Evolutionary conservation across 2,888 invertebrate species (phyloP).

Genomic region (Cerastoderma edule): DNA sequence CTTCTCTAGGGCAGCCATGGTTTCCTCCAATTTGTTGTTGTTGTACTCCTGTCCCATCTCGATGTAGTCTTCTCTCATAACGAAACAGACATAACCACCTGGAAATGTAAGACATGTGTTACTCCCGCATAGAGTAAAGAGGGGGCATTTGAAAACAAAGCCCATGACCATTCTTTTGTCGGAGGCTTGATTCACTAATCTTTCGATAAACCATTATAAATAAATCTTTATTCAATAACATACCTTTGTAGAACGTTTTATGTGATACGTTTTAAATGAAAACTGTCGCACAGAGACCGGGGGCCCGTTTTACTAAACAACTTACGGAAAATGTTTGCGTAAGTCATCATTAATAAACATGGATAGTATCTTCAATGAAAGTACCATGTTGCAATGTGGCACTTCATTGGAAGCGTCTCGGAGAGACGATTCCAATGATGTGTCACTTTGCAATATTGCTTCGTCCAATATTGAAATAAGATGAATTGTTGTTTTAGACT

Average conservation of each 20-base stretch:
- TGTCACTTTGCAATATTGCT: neutral
- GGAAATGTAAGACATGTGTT: neutral
- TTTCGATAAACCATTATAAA: neutral
- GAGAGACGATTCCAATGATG: neutral
- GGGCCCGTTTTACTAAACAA: no score
- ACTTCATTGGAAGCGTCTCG: neutral
- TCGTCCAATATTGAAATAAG: neutral
- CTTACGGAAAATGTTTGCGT: no score
- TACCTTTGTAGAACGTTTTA: neutral
- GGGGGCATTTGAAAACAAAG: neutral
- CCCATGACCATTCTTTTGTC: neutral
- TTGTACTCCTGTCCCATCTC: slow-evolving; percentile 6
- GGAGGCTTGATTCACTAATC: neutral
- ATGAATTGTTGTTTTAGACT: neutral
- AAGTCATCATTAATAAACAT: no score
- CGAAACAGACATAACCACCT: slow-evolving; percentile 4
- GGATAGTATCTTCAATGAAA: no score
- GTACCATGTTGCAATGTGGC: no score
- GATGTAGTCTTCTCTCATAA: neutral
- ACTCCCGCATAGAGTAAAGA: no score
- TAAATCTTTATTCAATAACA: neutral
- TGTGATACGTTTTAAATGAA: neutral
- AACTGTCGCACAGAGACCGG: no score
- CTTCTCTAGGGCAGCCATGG: neutral
- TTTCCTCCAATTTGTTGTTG: neutral